These are phyloP conservation scores for Lepidonotus clava DNA, from an alignment of 2,888 invertebrate genomes.

Conservation along the genomic window DNA sequence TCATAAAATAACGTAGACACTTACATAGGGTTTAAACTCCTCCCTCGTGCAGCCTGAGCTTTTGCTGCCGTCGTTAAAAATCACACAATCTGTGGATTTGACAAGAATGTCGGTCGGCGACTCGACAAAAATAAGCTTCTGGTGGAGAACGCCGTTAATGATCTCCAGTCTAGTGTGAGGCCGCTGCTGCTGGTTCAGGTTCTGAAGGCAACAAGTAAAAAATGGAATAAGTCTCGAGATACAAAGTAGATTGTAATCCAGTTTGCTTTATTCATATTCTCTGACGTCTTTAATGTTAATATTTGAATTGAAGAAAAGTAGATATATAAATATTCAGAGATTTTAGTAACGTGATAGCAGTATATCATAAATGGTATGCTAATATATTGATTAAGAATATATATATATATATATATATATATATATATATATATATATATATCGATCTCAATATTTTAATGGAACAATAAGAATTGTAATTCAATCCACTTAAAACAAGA, in stretches of 20 bases:
- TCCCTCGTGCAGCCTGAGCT: constrained; percentile 74
- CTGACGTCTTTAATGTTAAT: too few relatives aligned
- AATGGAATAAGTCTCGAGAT: too few relatives aligned
- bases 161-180: constrained; percentile 72
- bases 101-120: constrained; percentile 73
- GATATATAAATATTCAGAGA: too few relatives aligned
- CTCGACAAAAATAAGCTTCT: constrained; percentile 75
- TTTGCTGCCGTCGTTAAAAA: constrained; percentile 76
- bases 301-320: too few relatives aligned
- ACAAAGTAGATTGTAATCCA: too few relatives aligned
- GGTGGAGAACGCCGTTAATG: constrained; percentile 74
- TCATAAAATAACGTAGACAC: constrained; percentile 65
- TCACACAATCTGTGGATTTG: constrained; percentile 75
- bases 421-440: constrained; percentile 35
- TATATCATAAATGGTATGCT: too few relatives aligned
- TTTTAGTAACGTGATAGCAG: too few relatives aligned
- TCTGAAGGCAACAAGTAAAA: neutral
- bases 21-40: constrained; percentile 77
- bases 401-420: constrained; percentile 18
- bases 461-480: too few relatives aligned
- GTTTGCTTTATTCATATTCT: too few relatives aligned
- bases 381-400: neutral
- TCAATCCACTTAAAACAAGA: too few relatives aligned
- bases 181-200: constrained; percentile 34
- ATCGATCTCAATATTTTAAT: neutral